Conservation (phyloP, 1,140 invertebrate species). For the Calephelis nemesis region DNA sequence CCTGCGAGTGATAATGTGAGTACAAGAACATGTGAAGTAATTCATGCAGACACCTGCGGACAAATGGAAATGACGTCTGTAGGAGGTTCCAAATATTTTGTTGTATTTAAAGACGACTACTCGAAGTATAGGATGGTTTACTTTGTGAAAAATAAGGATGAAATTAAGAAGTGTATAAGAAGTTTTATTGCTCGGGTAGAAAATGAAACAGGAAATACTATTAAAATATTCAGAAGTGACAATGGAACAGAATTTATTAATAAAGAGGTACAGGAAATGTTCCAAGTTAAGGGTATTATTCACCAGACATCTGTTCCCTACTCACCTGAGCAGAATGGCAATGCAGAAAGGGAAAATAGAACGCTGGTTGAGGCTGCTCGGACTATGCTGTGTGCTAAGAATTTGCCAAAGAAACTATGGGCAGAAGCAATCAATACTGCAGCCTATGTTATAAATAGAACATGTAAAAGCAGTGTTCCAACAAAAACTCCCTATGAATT, state of each 20-base stretch:
- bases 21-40: conserved; percentile 34
- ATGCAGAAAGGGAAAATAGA: no score
- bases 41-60: conserved; percentile 39
- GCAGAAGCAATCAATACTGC: no score
- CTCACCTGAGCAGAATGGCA: conserved; percentile 70
- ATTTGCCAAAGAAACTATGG: no score
- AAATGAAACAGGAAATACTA: conserved; percentile 23
- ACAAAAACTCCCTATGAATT: no score
- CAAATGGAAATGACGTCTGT: conserved; percentile 38
- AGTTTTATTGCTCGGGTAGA: conserved; percentile 30
- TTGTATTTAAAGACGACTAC: no score
- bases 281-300: conserved; percentile 41
- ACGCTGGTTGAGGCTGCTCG: no score
- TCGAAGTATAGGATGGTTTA: conserved; percentile 48
- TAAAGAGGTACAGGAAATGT: conserved; percentile 39
- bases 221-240: conserved; percentile 57
- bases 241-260: conserved; percentile 67
- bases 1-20: conserved; percentile 26
- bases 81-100: conserved; percentile 50
- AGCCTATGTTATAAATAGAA: no score
- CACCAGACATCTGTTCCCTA: conserved; percentile 59
- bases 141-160: conserved; percentile 62
- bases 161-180: conserved; percentile 43
- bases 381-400: no score
- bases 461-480: no score